Evolutionary conservation across 2,113 vertebrate species (phyloP), one percentile per base, ranked within the genome.

Genomic region (Odontesthes bonariensis): DNA sequence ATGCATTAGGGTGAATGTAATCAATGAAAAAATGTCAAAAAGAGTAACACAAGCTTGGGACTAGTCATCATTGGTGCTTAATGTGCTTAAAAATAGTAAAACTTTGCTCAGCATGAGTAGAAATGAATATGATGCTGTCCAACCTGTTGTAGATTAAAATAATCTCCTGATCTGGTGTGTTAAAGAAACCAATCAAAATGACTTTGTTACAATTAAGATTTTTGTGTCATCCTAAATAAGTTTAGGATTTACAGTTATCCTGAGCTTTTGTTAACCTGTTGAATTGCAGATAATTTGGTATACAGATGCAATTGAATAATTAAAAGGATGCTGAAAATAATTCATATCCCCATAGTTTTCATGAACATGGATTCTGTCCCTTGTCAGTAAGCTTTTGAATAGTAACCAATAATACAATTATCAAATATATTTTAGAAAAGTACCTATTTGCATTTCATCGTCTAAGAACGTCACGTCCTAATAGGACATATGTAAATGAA

Each of bases 101-200:
- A 38, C 10, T 38, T 38, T 38, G 35, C 10, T 38, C 35, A 10
- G 35, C 35, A 38, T 38, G 35, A 54, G 38, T 10, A 38, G 11
- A 57, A 16, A 46, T 58, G 1, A 14, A 51, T 51, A 54, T 23
- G 23, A 62, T 22, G 13, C 55, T 54, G 60, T 1, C 56, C 17
- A 82, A 87, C 73, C 82, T 90, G 80, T 85, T 75, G 77, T 52
- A 33, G 38, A 20, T 14, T 0, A 35, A 47, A 65, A 33, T 8
- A 32, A 19, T 16, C 20, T 20, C 38, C 55, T 63, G 20, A 19
- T n/a, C 17, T 49, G 32, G n/a, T 20, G 22, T 8, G 51, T 75
- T 53, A 22, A 12, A 40, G 13, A 0, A 53, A 53, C n/a, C 19
- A 38, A 23, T 14, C 32, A 23, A 5, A 47, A n/a, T n/a, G 5